A percentile compares a stretch with the other conserved stretches of the same genome.
phyloP scores from a whole-genome alignment of 2,797 vertebrate genomes.

The Nannoperca australis region DNA sequence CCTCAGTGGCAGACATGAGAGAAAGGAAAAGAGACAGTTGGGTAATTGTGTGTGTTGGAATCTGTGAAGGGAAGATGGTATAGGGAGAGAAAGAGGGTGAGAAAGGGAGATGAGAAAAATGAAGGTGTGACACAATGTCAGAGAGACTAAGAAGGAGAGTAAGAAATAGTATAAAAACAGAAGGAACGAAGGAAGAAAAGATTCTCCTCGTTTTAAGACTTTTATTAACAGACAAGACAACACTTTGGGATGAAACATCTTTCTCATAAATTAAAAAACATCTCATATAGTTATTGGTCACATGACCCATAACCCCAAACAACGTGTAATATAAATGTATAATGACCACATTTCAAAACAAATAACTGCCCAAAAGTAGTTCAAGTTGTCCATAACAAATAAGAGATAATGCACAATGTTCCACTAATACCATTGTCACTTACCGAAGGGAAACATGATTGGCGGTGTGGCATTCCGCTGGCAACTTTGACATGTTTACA shows the following conservation, averaged over 20 bases:
- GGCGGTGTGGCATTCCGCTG: background rate
- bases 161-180: constrained; percentile 13
- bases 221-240: background rate
- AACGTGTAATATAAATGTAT: background rate
- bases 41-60: constrained; percentile 55
- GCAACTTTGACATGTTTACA: background rate
- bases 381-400: background rate
- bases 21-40: constrained; percentile 51
- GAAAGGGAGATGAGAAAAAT: constrained; percentile 19
- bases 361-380: background rate
- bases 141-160: background rate
- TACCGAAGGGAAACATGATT: constrained; percentile 11
- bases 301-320: background rate
- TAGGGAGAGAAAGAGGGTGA: constrained; percentile 8
- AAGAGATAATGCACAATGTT: constrained; percentile 3
- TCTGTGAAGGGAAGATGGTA: constrained; percentile 20
- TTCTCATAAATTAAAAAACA: no score
- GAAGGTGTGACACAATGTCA: constrained; percentile 25
- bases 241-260: background rate
- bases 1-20: constrained; percentile 65
- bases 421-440: background rate
- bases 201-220: background rate
- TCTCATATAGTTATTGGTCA: background rate
- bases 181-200: background rate
- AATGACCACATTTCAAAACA: background rate